phyloP scores from a whole-genome alignment of 1,140 invertebrate genomes.

The Saxidomus purpurata region DNA sequence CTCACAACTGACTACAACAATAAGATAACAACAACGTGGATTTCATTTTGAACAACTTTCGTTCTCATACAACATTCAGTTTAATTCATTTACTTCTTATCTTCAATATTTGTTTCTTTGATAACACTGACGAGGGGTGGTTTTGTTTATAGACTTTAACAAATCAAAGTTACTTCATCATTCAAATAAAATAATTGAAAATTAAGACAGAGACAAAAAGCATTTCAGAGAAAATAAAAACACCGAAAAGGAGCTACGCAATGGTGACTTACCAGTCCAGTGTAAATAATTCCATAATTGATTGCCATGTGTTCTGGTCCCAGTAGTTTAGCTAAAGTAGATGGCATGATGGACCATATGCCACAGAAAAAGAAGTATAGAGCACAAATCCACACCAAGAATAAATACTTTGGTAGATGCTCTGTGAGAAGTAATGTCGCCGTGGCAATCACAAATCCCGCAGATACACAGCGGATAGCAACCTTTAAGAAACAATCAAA shows the following conservation, averaged over 20 bases:
- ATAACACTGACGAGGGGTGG: no score
- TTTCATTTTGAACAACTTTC: no score
- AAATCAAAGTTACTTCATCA: no score
- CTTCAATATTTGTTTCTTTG: no score
- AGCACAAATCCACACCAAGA: conserved; percentile 17
- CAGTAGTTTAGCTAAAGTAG: conserved; percentile 1
- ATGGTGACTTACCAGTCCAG: conserved; percentile 4
- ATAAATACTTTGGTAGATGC: not conserved
- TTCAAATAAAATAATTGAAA: no score
- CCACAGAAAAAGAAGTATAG: conserved; percentile 32
- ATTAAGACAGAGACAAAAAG: no score
- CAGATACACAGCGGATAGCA: not conserved
- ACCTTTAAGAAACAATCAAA: not conserved
- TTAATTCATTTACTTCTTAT: no score
- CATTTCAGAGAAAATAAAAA: no score
- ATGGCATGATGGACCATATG: conserved; percentile 20
- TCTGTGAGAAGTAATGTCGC: conserved; percentile 7
- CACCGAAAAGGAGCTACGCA: no score
- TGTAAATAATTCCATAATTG: conserved; percentile 19
- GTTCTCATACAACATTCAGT: no score
- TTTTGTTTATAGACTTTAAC: no score
- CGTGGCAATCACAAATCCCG: not conserved
- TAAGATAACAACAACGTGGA: no score
- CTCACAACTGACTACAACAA: not conserved
- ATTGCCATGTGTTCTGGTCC: conserved; percentile 34